Percentiles rank a stretch among this genome's conserved stretches.
Evolutionary conservation across 1,140 invertebrate species (phyloP).

Genomic region (Bombus impatiens): DNA sequence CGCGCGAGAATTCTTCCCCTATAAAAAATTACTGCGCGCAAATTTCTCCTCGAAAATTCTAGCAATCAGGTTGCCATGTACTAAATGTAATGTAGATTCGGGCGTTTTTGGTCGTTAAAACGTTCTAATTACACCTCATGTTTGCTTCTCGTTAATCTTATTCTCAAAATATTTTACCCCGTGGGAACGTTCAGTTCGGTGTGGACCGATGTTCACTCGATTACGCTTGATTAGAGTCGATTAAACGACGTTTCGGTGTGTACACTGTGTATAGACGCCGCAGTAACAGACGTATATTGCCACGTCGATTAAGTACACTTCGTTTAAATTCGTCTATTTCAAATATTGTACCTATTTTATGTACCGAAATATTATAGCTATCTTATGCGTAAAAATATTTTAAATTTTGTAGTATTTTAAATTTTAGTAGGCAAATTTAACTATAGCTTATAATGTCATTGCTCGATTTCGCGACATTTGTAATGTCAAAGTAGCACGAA

Average conservation of each 20-base stretch:
- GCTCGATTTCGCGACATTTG: too few relatives aligned
- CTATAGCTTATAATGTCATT: too few relatives aligned
- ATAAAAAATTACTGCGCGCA: neutral
- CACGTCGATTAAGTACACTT: neutral
- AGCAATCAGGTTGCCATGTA: neutral
- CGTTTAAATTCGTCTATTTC: too few relatives aligned
- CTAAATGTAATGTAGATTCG: neutral
- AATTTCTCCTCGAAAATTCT: too few relatives aligned
- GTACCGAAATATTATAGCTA: too few relatives aligned
- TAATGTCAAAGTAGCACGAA: too few relatives aligned
- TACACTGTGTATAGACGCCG: too few relatives aligned
- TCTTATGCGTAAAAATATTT: too few relatives aligned
- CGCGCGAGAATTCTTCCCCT: neutral
- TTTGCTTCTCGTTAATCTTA: neutral
- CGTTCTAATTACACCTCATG: neutral
- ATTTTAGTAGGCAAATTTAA: too few relatives aligned
- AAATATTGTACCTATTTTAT: too few relatives aligned
- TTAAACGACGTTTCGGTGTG: neutral
- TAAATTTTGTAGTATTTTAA: too few relatives aligned
- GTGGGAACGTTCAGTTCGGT: neutral
- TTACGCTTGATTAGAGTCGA: neutral
- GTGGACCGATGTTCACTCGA: neutral
- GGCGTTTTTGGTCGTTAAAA: neutral
- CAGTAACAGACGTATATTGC: neutral
- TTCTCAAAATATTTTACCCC: neutral